Conservation (phyloP, 2,888 invertebrate genomes). For the Galerucella nymphaeae region DNA sequence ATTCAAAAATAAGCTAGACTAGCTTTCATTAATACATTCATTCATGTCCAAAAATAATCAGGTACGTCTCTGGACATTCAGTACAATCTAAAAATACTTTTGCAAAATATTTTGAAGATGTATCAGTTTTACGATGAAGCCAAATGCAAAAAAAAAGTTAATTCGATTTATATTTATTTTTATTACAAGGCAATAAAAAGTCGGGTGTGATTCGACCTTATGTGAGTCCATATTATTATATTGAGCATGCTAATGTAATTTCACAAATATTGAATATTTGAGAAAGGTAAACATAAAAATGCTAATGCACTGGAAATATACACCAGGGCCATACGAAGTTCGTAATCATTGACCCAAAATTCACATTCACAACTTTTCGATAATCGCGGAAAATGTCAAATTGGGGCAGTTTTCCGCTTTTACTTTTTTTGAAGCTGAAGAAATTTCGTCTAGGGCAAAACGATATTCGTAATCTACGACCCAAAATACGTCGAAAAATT, state of each 20-base stretch:
- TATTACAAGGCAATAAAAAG: conserved; percentile 5
- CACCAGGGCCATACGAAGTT: too few species aligned
- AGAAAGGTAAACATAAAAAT: not conserved
- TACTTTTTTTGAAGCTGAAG: too few species aligned
- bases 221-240: too few species aligned
- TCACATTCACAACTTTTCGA: too few species aligned
- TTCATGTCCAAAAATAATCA: not conserved
- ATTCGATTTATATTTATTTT: conserved; percentile 17
- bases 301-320: too few species aligned
- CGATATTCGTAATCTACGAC: too few species aligned
- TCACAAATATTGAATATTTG: not conserved
- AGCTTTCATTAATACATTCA: not conserved
- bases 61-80: conserved; percentile 4
- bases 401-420: too few species aligned
- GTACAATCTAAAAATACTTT: conserved; percentile 11
- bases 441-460: too few species aligned
- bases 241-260: conserved; percentile 2
- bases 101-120: conserved; percentile 23
- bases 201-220: conserved; percentile 1
- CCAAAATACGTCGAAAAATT: too few species aligned
- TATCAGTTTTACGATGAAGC: conserved; percentile 17
- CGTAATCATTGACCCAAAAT: too few species aligned
- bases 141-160: conserved; percentile 15
- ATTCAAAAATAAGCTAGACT: not conserved
- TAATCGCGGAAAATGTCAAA: too few species aligned